Conservation (phyloP, 2,888 invertebrate species). For the Cybosia mesomella region DNA sequence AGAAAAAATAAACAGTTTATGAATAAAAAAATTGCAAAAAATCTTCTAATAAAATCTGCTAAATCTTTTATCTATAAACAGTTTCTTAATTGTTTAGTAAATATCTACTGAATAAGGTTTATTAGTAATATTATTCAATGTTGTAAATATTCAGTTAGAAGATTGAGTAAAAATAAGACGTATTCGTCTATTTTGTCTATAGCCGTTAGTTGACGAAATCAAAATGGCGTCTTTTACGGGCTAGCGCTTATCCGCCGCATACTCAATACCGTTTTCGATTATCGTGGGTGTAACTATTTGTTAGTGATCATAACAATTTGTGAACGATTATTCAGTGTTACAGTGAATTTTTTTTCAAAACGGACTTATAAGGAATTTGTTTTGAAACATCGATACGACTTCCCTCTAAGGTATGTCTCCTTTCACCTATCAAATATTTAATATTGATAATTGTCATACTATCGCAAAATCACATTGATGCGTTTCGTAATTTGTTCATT, state of each 20-base stretch:
- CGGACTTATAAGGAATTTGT: constrained; percentile 60
- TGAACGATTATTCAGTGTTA: constrained; percentile 71
- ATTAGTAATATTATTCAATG: not conserved
- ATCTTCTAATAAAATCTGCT: too few relatives aligned
- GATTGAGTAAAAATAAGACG: constrained; percentile 49
- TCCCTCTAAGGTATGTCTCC: constrained; percentile 80
- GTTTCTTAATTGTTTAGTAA: not conserved
- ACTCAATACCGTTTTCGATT: constrained; percentile 67
- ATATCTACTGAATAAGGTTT: not conserved
- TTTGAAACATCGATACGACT: constrained; percentile 52
- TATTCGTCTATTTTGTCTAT: constrained; percentile 68
- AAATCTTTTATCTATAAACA: too few relatives aligned
- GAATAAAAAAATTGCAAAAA: too few relatives aligned
- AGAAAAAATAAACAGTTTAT: not conserved
- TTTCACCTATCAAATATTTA: constrained; percentile 82
- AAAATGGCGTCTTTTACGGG: constrained; percentile 85
- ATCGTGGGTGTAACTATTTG: constrained; percentile 69
- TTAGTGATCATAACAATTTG: constrained; percentile 72
- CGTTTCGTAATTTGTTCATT: constrained; percentile 31
- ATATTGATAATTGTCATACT: constrained; percentile 63
- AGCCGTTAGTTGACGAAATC: constrained; percentile 84
- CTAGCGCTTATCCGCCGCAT: constrained; percentile 82
- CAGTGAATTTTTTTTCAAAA: constrained; percentile 61
- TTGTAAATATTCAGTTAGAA: too few relatives aligned
- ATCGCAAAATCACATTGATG: constrained; percentile 44